Base-by-base conservation (phyloP, 37 sponge, comb jelly and placozoan species). In the Aplysina aerophoba region DNA sequence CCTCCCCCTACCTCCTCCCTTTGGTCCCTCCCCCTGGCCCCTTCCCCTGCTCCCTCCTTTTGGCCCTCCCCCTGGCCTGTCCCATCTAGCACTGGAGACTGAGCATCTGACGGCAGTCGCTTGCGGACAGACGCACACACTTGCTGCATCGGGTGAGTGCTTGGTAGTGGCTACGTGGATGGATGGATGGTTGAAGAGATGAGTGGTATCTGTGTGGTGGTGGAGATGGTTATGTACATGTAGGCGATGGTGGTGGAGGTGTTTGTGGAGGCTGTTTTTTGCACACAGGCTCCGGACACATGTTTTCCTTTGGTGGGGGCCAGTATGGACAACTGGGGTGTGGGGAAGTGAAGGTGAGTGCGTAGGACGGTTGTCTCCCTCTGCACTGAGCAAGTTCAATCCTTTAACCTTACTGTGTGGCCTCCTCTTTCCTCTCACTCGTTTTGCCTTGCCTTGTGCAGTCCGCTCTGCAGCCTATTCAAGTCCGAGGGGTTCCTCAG, bases 251-350 rank as follows among this genome's bases (percentile, higher is more conserved):
- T 62, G 63, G 63, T 27, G n/a, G 25, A 62, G 63, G 4, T 62
- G 63, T 62, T 3, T 13, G 63, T 62, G n/a, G 63, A 25, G 5
- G 13, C 15, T 28, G 33, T 25, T 69, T 69, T 1, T 17, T 69
- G 28, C 34, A 17, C 28, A 4, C 28, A 69, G 71, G 33, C 34
- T 69, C 71, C 2, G 27, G 71, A 34, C 28, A 27, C 28, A 35
- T 69, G 27, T 69, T 31, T 30, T 34, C 71, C 1, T 69, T 69
- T 69, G 71, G 71, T 34, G 71, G 71, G 6, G 33, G 71, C 6
- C 71, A 69, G 33, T 69, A 69, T 30, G 71, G 71, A 34, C 71
- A 69, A 35, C 71, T 69, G 34, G 71, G 71, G 17, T 69, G 71
- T 69, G 71, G 71, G 28, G 71, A 27, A 35, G 34, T 15, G 6